Evolutionary conservation across 2,797 vertebrate genomes (phyloP).

Genomic region (Crenuchus spilurus): DNA sequence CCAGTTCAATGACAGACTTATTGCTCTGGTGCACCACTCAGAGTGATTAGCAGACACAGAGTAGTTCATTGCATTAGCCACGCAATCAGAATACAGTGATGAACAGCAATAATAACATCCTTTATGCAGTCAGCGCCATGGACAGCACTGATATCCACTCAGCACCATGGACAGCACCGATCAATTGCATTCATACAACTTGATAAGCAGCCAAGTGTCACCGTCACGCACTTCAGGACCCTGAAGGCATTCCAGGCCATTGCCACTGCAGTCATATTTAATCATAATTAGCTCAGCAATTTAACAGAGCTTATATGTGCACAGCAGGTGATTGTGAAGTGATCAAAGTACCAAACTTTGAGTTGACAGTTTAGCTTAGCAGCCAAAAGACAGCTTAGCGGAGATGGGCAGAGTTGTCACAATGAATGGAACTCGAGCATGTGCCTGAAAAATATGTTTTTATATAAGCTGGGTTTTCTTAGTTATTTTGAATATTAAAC

Average conservation of each 20-base stretch:
- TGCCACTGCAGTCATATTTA: neutral
- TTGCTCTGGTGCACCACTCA: neutral
- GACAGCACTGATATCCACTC: no score
- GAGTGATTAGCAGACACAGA: neutral
- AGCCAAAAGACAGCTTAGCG: neutral
- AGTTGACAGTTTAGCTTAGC: neutral
- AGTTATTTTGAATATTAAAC: neutral
- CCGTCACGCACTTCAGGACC: slow-evolving; percentile 4
- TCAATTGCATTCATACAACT: neutral
- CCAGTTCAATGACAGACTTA: neutral
- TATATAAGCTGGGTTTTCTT: no score
- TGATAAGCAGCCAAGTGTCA: neutral
- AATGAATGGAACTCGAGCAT: neutral
- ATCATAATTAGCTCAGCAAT: slow-evolving; percentile 3
- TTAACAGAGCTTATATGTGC: neutral
- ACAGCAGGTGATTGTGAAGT: slow-evolving; percentile 6
- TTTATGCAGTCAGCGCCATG: neutral
- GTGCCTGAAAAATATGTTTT: neutral
- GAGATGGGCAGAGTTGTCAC: neutral
- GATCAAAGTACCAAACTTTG: slow-evolving; percentile 2
- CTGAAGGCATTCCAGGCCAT: neutral
- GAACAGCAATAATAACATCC: slow-evolving; percentile 2
- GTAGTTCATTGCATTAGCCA: slow-evolving; percentile 3
- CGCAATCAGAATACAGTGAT: neutral
- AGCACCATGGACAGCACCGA: neutral